A percentile compares a stretch with the other conserved stretches of the same genome.
Evolutionary conservation across 2,888 invertebrate species (phyloP).

Genomic region (Drosophila silvestris): DNA sequence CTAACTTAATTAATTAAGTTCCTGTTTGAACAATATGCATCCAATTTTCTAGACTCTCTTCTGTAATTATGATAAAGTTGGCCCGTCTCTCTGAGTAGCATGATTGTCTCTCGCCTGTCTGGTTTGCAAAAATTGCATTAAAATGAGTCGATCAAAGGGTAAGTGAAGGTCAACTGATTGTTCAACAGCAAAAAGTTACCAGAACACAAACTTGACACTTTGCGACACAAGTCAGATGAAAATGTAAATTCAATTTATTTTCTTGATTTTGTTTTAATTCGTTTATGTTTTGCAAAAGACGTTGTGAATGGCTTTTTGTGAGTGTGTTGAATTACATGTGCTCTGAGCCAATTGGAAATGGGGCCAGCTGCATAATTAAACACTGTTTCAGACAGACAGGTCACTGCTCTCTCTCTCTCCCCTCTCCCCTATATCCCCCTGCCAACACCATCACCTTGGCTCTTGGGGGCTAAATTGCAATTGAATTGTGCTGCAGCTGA

Average conservation of each 20-base stretch:
- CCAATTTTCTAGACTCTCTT: conserved; percentile 16
- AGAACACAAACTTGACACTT: conserved; percentile 50
- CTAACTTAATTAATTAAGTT: background rate
- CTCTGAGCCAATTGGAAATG: conserved; percentile 17
- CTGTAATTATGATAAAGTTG: conserved; percentile 48
- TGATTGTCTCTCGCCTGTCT: conserved; percentile 52
- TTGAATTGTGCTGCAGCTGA: conserved; percentile 45
- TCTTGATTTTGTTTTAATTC: conserved; percentile 2
- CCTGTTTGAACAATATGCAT: background rate
- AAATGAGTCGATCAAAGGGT: conserved; percentile 42
- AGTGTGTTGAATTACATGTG: conserved; percentile 62
- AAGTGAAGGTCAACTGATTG: conserved; percentile 12
- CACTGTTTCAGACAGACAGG: conserved; percentile 25
- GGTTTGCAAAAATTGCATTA: conserved; percentile 65
- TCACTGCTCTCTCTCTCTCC: background rate
- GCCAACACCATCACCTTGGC: conserved; percentile 35
- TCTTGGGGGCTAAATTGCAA: conserved; percentile 41
- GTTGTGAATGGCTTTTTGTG: conserved; percentile 8
- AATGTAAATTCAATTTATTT: conserved; percentile 61
- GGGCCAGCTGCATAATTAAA: conserved; percentile 58
- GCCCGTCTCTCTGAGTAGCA: conserved; percentile 42
- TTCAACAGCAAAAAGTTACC: conserved; percentile 37
- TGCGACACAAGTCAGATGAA: conserved; percentile 30
- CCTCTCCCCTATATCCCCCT: background rate
- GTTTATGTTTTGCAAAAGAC: background rate